These are phyloP conservation scores for Montipora sp. DNA, from an alignment of 64 coral and sea anemone genomes.

Conservation along the genomic window DNA sequence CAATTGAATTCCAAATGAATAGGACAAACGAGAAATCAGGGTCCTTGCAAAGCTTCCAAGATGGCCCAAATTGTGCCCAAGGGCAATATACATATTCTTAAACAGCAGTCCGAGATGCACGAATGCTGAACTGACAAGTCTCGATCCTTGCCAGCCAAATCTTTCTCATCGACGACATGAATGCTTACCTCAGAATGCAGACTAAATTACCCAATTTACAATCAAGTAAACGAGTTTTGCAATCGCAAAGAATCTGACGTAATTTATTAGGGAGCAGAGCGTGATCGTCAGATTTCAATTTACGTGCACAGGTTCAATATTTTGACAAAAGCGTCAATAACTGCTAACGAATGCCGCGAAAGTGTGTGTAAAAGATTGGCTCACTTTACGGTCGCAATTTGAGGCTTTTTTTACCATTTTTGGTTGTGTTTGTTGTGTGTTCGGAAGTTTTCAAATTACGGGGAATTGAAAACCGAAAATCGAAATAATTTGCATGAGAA, in stretches of 20 bases:
- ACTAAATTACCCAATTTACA: slow-evolving; percentile 5
- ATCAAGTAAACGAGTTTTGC: background rate
- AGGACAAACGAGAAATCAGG: background rate
- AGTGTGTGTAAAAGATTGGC: background rate
- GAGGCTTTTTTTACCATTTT: slow-evolving; percentile 41
- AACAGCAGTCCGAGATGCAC: too few species aligned
- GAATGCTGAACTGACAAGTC: too few species aligned
- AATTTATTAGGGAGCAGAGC: background rate
- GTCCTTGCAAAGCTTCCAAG: background rate
- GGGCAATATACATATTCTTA: too few species aligned
- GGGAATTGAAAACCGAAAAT: background rate
- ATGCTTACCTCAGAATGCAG: background rate
- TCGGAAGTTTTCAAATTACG: slow-evolving; percentile 41
- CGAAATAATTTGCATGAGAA: slow-evolving; percentile 2
- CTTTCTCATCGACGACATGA: background rate
- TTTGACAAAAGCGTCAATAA: slow-evolving; percentile 17
- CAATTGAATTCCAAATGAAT: background rate
- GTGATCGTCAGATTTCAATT: background rate
- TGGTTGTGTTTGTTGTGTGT: slow-evolving; percentile 2
- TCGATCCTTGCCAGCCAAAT: background rate
- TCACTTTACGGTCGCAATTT: background rate
- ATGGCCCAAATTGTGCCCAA: background rate
- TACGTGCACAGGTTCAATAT: background rate
- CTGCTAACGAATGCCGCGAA: background rate
- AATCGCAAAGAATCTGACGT: background rate